Conservation (phyloP, 2,888 invertebrate species). For the Perithous albicinctus region DNA sequence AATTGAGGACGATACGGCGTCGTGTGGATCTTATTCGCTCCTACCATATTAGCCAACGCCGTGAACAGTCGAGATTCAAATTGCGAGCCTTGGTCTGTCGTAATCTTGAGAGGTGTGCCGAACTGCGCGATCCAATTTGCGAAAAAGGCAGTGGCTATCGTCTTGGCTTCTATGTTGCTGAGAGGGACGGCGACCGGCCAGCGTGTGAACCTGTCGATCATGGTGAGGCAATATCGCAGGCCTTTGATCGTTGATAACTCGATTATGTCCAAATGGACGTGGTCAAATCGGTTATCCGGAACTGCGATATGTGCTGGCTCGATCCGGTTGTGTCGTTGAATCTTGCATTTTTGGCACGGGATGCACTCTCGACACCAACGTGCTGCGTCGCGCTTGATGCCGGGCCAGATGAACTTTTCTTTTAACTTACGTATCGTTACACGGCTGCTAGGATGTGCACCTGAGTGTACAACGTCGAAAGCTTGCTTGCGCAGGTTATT, state of each 20-base stretch:
- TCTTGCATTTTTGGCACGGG: too few species aligned
- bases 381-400: too few species aligned
- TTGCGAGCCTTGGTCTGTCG: background rate
- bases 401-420: too few species aligned
- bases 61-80: background rate
- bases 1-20: background rate
- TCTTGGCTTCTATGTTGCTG: background rate
- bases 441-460: conserved; percentile 42
- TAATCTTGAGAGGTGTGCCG: background rate
- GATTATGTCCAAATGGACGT: background rate
- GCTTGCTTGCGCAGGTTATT: conserved; percentile 17
- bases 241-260: background rate
- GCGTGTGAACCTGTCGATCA: background rate
- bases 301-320: too few species aligned
- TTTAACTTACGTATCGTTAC: conserved; percentile 1
- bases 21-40: background rate
- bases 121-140: background rate
- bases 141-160: background rate
- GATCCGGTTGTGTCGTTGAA: too few species aligned
- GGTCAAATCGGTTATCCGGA: background rate
- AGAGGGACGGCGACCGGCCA: background rate
- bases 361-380: too few species aligned
- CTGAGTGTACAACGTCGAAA: conserved; percentile 41
- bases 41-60: background rate
- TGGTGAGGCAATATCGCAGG: background rate